Base-by-base conservation (phyloP, 2,888 invertebrate species). In the Melanargia galathea region DNA sequence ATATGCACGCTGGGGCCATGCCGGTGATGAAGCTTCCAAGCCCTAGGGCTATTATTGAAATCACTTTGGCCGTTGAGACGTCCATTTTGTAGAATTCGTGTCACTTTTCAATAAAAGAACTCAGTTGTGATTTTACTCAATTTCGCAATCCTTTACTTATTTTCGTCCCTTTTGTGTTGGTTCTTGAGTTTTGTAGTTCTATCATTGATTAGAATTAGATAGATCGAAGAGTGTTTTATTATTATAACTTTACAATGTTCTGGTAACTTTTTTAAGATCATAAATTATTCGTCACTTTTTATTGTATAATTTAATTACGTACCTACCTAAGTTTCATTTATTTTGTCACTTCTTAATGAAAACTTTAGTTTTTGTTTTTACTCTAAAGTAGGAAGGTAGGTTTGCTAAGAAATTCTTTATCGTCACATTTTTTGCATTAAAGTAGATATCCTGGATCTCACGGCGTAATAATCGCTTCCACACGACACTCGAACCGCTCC, bases 11-110 rank as follows among this genome's bases (percentile, higher is more conserved):
- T 2, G 96, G 96, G 0, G 95, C 73, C 80, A 96, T 88, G 0
- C 97, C 96, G 0, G 94, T 86, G 0, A 95, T 51, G 59, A 96
- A 92, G 65, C 96, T 96, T 0, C 95, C 94, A 0, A 94, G 68
- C 0, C 95, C 95, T 59, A 97, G 86, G 0, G 92, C 82, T 18
- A 93, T 70, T 89, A 96, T 94, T 0, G 96, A 92, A 45, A 95
- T 78, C 18, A 94, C 81, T 84, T 96, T 95, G 11, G 95, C 92
- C 66, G 92, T 90, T 0, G 84, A 79, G 61, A 86, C 75, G 40
- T 92, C 87, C 93, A 93, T 93, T 71, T 82, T 71, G 38, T 48
- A 10, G 33, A 4, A 18, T 49, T 30, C 8, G 18, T n/a, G 20
- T 46, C 2, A 20, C 33, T 24, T 8, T 55, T n/a, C 35, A 35